Conservation (phyloP, 1,140 invertebrate genomes). For the Eciton burchellii region DNA sequence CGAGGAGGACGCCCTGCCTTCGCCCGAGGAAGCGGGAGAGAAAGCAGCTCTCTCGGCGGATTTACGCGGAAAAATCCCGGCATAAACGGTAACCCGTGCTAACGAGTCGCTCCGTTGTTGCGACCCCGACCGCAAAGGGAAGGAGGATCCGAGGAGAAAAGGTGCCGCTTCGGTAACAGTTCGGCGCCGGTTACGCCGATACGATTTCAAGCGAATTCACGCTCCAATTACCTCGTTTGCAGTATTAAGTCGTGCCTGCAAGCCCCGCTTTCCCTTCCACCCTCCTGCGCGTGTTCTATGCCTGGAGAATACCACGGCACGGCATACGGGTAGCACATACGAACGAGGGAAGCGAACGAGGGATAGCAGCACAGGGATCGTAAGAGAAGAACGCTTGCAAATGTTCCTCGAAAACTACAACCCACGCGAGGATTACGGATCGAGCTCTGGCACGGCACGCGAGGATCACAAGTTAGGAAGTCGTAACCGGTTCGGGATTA, state of each 20-base stretch:
- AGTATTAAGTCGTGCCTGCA: constrained; percentile 65
- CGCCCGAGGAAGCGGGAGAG: constrained; percentile 3
- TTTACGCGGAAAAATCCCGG: constrained; percentile 68
- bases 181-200: constrained; percentile 54
- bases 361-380: not conserved
- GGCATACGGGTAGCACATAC: too few species aligned
- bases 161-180: constrained; percentile 60
- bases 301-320: constrained; percentile 7
- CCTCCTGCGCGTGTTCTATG: not conserved
- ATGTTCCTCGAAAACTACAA: constrained; percentile 70
- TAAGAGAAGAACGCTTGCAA: constrained; percentile 69
- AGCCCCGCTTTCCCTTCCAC: not conserved
- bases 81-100: constrained; percentile 73
- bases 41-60: constrained; percentile 13
- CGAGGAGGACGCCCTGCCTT: not conserved
- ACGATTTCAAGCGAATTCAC: constrained; percentile 74
- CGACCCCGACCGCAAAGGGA: constrained; percentile 51
- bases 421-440: constrained; percentile 70
- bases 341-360: constrained; percentile 3
- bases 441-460: constrained; percentile 27
- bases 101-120: constrained; percentile 69
- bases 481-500: constrained; percentile 73
- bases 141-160: constrained; percentile 67
- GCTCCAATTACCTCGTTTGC: constrained; percentile 78
- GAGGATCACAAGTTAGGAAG: constrained; percentile 72